These are phyloP conservation scores for Tribolium freemani DNA, from an alignment of 2,888 invertebrate species.

Conservation along the genomic window DNA sequence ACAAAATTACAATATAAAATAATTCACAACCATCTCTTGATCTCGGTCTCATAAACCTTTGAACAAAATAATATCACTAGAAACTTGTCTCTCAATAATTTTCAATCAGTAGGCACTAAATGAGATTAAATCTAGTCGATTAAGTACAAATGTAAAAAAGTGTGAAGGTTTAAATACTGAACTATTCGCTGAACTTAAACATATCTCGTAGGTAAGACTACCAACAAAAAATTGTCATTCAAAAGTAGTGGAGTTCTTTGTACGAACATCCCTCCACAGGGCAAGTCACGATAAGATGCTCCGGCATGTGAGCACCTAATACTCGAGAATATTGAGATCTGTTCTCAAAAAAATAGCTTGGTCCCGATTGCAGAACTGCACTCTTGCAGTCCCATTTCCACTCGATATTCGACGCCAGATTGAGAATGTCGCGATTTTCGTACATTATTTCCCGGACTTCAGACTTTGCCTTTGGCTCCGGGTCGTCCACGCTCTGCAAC, in stretches of 20 bases:
- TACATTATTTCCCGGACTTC: constrained; percentile 36
- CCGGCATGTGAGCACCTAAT: constrained; percentile 40
- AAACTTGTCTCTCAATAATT: background rate
- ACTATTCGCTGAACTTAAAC: constrained; percentile 15
- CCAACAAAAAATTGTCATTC: constrained; percentile 16
- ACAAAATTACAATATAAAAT: constrained; percentile 13
- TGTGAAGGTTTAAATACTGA: constrained; percentile 8
- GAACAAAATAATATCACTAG: constrained; percentile 23
- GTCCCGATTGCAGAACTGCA: constrained; percentile 29
- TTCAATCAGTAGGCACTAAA: background rate
- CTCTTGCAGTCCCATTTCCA: constrained; percentile 12
- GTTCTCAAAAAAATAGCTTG: constrained; percentile 46
- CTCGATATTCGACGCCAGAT: constrained; percentile 42
- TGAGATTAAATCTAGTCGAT: constrained; percentile 15
- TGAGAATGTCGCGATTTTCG: constrained; percentile 46
- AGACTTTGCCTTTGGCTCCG: background rate
- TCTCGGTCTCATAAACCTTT: background rate
- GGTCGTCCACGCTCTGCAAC: background rate
- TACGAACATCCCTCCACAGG: constrained; percentile 38
- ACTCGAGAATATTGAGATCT: constrained; percentile 49
- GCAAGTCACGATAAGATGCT: constrained; percentile 30
- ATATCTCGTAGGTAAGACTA: constrained; percentile 1
- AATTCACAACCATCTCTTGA: constrained; percentile 12
- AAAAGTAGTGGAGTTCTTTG: constrained; percentile 35
- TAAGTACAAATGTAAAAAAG: constrained; percentile 23